Conservation (phyloP, 2,797 vertebrate species). For the Phoeniculus purpureus region DNA sequence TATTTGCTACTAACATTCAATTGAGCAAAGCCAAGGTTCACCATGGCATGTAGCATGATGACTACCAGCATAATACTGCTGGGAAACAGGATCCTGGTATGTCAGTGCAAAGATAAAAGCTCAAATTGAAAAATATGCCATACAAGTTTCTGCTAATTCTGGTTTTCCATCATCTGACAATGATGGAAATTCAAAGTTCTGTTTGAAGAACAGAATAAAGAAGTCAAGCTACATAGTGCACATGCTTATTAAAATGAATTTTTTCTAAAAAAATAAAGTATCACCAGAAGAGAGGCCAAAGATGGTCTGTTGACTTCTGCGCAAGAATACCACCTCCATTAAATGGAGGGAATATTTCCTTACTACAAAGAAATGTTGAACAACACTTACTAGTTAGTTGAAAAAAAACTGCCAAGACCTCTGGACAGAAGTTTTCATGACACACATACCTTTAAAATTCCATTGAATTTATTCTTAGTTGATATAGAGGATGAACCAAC, state of each 20-base stretch:
- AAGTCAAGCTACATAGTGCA: not conserved
- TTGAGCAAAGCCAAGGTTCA: not conserved
- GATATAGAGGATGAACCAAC: not conserved
- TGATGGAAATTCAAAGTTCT: not conserved
- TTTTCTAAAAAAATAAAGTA: not conserved
- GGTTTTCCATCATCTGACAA: not conserved
- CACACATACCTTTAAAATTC: not conserved
- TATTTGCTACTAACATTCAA: not conserved
- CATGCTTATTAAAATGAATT: not conserved
- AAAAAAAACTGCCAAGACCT: not conserved
- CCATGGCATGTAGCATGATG: not conserved
- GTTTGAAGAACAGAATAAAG: not conserved
- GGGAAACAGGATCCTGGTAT: not conserved
- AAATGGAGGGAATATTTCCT: not conserved
- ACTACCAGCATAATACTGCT: not conserved
- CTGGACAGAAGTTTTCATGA: not conserved
- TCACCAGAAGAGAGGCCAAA: not conserved
- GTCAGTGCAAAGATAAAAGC: not conserved
- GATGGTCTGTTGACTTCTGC: too few relatives aligned
- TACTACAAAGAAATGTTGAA: not conserved
- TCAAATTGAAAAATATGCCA: not conserved
- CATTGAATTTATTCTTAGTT: not conserved
- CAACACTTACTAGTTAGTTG: not conserved
- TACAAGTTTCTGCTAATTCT: not conserved
- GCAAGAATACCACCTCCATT: not conserved